Conservation (phyloP, 1,140 invertebrate genomes). For the Ostrea edulis region DNA sequence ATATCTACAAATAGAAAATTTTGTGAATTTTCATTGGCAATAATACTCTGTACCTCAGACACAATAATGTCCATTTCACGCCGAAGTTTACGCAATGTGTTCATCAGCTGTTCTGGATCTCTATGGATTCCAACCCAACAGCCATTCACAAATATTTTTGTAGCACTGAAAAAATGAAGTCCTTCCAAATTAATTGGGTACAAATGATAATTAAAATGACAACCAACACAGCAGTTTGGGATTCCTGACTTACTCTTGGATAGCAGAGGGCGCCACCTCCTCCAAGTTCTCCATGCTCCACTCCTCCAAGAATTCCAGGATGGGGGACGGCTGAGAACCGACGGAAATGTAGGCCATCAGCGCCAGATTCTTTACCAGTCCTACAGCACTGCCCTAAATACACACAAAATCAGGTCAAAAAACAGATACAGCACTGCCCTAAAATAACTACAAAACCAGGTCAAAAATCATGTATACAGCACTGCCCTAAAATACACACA, state of each 20-base stretch:
- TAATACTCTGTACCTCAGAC: conserved; percentile 93
- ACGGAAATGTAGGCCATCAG: conserved; percentile 99
- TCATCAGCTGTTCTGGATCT: conserved; percentile 98
- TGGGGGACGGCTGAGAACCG: conserved; percentile 98
- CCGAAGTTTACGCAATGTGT: conserved; percentile 94
- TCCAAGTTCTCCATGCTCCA: conserved; percentile 99
- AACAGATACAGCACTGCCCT: not conserved
- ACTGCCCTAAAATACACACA: no score
- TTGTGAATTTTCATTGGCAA: no score
- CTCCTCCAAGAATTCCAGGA: conserved; percentile 99
- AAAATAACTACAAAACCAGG: not conserved
- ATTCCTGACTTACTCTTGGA: conserved; percentile 85
- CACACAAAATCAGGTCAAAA: not conserved
- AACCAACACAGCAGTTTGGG: not conserved
- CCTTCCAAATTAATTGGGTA: not conserved
- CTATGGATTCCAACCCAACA: conserved; percentile 99
- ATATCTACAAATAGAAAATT: no score
- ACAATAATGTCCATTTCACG: conserved; percentile 99
- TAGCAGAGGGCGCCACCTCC: conserved; percentile 97
- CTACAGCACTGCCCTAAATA: conserved; percentile 83
- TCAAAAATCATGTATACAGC: no score
- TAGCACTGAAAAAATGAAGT: conserved; percentile 83
- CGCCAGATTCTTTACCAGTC: conserved; percentile 97
- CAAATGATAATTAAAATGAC: not conserved
- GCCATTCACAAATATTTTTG: conserved; percentile 99